phyloP scores from a whole-genome alignment of 2,888 invertebrate species.

The Tryphoninae sp. region DNA sequence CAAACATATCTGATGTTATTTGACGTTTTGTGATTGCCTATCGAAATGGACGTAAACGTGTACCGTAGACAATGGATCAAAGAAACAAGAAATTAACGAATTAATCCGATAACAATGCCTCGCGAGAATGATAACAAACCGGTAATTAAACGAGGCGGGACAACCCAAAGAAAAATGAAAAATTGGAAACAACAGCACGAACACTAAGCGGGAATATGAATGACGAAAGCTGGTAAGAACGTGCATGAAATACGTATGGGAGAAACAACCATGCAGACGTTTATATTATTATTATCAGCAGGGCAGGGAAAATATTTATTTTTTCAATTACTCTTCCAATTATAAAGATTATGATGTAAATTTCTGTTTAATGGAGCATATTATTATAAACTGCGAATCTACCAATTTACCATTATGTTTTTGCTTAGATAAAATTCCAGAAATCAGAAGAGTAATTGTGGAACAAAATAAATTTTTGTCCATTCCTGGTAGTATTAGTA shows the following conservation, averaged over 20 bases:
- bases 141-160: background rate
- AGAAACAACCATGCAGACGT: constrained; percentile 45
- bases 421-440: background rate
- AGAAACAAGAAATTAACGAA: background rate
- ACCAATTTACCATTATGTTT: background rate
- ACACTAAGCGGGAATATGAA: constrained; percentile 27
- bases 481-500: constrained; percentile 64
- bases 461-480: constrained; percentile 51
- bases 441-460: constrained; percentile 5
- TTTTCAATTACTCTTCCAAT: constrained; percentile 30
- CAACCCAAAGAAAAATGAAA: constrained; percentile 3
- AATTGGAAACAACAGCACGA: constrained; percentile 17
- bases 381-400: background rate
- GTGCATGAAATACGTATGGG: constrained; percentile 32
- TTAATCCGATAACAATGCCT: too few relatives aligned
- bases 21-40: constrained; percentile 3
- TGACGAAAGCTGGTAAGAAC: constrained; percentile 40
- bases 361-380: background rate
- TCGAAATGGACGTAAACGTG: background rate
- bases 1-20: constrained; percentile 29
- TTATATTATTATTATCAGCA: constrained; percentile 51
- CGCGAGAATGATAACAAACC: too few relatives aligned
- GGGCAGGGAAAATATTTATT: constrained; percentile 41
- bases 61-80: background rate
- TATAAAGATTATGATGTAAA: background rate